These are phyloP conservation scores for Chrysogorgia sp. DNA, from an alignment of 92 coral and sea anemone species.

Conservation along the genomic window DNA sequence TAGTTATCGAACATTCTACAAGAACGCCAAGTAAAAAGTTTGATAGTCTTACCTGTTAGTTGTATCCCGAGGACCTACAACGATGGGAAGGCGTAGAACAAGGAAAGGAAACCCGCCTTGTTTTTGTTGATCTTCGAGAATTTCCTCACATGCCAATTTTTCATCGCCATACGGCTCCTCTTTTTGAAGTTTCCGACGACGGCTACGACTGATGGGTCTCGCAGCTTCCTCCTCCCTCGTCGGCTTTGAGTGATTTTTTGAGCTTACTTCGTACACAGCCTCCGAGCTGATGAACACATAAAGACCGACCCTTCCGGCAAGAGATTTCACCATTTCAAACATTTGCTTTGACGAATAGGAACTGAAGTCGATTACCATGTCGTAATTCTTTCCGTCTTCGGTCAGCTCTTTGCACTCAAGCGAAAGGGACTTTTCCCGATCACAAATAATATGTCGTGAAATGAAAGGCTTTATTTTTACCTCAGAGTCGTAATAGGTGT, in stretches of 20 bases:
- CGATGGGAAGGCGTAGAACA: constrained; percentile 86
- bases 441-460: constrained; percentile 71
- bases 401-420: constrained; percentile 82
- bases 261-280: constrained; percentile 90
- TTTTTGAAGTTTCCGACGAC: constrained; percentile 69
- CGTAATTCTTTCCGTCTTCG: constrained; percentile 69
- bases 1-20: too few relatives aligned
- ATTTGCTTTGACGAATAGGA: constrained; percentile 80
- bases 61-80: constrained; percentile 94
- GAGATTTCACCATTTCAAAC: constrained; percentile 68
- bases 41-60: constrained; percentile 26
- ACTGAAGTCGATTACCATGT: constrained; percentile 92
- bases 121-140: constrained; percentile 68
- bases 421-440: constrained; percentile 76
- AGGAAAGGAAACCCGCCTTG: constrained; percentile 89
- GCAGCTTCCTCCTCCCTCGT: constrained; percentile 83
- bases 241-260: constrained; percentile 73
- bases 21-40: background rate
- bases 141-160: constrained; percentile 93
- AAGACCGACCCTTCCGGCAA: constrained; percentile 76
- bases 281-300: constrained; percentile 90
- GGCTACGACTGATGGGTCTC: constrained; percentile 76
- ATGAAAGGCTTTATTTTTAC: constrained; percentile 77
- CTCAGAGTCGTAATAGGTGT: constrained; percentile 90
- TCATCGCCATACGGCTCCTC: constrained; percentile 86